A percentile compares a stretch with the other conserved stretches of the same genome.
These are phyloP conservation scores for Myioborus miniatus DNA, from an alignment of 2,797 vertebrate genomes.

Conservation along the genomic window DNA sequence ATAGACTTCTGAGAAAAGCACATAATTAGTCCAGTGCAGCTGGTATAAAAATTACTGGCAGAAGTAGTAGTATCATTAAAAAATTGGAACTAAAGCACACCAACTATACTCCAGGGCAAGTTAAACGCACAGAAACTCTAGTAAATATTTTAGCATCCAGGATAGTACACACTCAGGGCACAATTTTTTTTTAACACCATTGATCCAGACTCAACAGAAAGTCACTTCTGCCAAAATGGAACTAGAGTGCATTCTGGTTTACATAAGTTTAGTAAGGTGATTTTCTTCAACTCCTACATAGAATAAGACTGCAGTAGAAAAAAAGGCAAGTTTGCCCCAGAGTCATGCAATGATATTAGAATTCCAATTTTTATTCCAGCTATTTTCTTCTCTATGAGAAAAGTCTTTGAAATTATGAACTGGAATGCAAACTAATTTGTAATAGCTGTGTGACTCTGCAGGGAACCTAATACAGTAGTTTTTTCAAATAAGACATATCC, in stretches of 20 bases:
- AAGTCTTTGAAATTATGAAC: not conserved
- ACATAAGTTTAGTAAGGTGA: not conserved
- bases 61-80: slow-evolving; percentile 69
- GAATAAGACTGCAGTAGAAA: not conserved
- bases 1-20: slow-evolving; percentile 72
- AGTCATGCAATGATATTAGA: not conserved
- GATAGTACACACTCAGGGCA: not conserved
- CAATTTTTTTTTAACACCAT: not conserved
- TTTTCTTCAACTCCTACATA: not conserved
- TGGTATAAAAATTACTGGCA: slow-evolving; percentile 75
- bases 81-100: slow-evolving; percentile 66
- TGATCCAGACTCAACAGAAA: not conserved
- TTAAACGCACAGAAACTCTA: slow-evolving; percentile 54
- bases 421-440: not conserved
- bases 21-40: slow-evolving; percentile 75
- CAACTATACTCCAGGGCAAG: slow-evolving; percentile 60
- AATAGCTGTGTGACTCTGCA: not conserved
- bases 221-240: not conserved
- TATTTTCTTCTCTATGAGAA: not conserved
- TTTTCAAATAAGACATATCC: not conserved
- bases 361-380: not conserved
- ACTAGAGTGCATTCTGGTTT: not conserved
- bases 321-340: not conserved
- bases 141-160: slow-evolving; percentile 53
- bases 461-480: not conserved